Percentiles rank a stretch among this genome's conserved stretches.
Evolutionary conservation across 2,888 invertebrate species (phyloP).

Genomic region (Bedellia somnulentella): DNA sequence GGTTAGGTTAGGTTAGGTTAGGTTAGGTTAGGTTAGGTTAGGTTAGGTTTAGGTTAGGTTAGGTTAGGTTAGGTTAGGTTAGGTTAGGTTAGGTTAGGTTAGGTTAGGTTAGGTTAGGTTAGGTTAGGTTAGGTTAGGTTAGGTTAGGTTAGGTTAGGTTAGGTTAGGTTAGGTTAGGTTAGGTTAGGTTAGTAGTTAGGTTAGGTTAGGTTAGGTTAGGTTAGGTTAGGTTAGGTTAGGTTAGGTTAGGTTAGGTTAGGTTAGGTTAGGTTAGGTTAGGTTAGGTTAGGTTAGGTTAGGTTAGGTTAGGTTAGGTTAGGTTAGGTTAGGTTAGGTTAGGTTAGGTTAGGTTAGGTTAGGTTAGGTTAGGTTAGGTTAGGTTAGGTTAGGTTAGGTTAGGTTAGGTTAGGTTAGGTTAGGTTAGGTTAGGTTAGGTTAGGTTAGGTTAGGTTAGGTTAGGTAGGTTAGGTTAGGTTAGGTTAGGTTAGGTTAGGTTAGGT

Average conservation of each 20-base stretch:
- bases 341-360: conserved; percentile 8
- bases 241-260: conserved; percentile 8
- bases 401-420: conserved; percentile 6
- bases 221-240: conserved; percentile 9
- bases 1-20: conserved; percentile 7
- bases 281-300: conserved; percentile 8
- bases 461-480: conserved; percentile 8
- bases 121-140: conserved; percentile 7
- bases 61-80: conserved; percentile 8
- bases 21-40: conserved; percentile 8
- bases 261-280: conserved; percentile 7
- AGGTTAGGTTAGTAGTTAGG: conserved; percentile 8
- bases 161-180: conserved; percentile 7
- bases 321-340: conserved; percentile 8
- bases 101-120: conserved; percentile 8
- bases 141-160: conserved; percentile 7
- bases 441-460: conserved; percentile 5
- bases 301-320: conserved; percentile 8
- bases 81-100: conserved; percentile 8
- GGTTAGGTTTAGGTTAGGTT: conserved; percentile 8
- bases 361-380: conserved; percentile 8
- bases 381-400: conserved; percentile 8
- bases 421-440: conserved; percentile 3
- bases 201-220: conserved; percentile 8
- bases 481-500: conserved; percentile 8